Evolutionary conservation across 2,888 invertebrate genomes (phyloP).

Genomic region (Drosophila sordidula): DNA sequence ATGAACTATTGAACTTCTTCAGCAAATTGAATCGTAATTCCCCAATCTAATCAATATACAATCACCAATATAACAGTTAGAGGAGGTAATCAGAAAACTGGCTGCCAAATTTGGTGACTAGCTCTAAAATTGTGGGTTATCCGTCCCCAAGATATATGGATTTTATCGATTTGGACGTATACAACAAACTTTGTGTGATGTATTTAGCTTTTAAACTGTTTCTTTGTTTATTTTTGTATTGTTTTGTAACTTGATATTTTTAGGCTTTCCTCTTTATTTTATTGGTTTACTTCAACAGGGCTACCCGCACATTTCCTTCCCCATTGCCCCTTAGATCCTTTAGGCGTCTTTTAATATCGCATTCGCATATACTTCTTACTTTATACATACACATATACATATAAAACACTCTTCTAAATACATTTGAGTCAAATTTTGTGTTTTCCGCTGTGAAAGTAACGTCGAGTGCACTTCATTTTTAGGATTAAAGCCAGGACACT

Average conservation of each 20-base stretch:
- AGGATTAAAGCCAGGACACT: constrained; percentile 42
- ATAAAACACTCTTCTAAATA: constrained; percentile 13
- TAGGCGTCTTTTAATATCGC: not conserved
- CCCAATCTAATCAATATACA: too few species aligned
- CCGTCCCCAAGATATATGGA: too few species aligned
- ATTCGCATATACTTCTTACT: not conserved
- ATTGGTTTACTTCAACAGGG: not conserved
- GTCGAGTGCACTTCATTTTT: constrained; percentile 17
- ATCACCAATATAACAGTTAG: too few species aligned
- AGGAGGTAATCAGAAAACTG: too few species aligned
- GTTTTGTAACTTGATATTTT: not conserved
- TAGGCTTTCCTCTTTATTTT: not conserved
- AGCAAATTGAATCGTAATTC: too few species aligned
- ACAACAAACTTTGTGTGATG: too few species aligned
- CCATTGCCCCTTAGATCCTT: not conserved
- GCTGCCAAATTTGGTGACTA: too few species aligned
- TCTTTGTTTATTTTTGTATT: too few species aligned
- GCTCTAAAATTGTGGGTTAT: too few species aligned
- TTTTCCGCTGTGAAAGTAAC: constrained; percentile 11
- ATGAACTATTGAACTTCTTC: too few species aligned
- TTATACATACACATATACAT: not conserved
- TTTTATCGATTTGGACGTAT: too few species aligned
- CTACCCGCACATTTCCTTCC: not conserved
- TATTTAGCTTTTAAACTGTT: too few species aligned
- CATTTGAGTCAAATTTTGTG: constrained; percentile 22